Evolutionary conservation across 30 jellyfish, hydroid and myxozoan genomes (phyloP), one percentile per base, ranked within the genome.

Genomic region (Catostylus mosaicus): DNA sequence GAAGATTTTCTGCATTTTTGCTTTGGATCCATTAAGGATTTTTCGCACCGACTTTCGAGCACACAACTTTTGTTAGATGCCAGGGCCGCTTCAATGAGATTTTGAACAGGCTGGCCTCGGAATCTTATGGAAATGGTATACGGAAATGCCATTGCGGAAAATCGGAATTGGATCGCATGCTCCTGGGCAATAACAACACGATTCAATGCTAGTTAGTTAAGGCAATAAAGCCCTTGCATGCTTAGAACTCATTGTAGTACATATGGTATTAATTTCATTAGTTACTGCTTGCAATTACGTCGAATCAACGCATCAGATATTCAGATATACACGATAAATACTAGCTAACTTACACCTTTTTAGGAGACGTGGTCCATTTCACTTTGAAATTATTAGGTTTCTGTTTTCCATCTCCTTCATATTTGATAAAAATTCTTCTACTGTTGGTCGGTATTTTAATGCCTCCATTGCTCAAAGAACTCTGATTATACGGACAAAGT

Each of bases 401-500:
- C 40, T 12, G 30, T 46, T 77, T 33, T 11, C 77, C 71, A 1
- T 79, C 73, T 29, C n/a, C 14, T 6, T 12, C 47, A 33, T 79
- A 79, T 50, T 62, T 69, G 32, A 79, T 52, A 16, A 67, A 43
- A 43, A 79, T 54, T 40, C 77, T 77, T 23, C 75, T 63, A 77
- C 89, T 79, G 12, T 64, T 67, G 14, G 89, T 79, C 2, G 89
- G 89, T 9, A 79, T 63, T 18, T 56, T 30, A 26, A 79, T 59
- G 24, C 24, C 73, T 56, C 75, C 65, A 31, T 43, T 76, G 20
- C 46, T 47, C 87, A 77, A 64, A 24, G 26, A 0, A 1, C 46
- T 11, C 48, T n/a, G n/a, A 40, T 51, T 35, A 18, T 38, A 67
- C 9, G 92, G 92, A 52, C 92, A 82, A n/a, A 82, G 85, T 24